These are phyloP conservation scores for Aplochiton taeniatus DNA, from an alignment of 2,797 vertebrate species.

Conservation along the genomic window DNA sequence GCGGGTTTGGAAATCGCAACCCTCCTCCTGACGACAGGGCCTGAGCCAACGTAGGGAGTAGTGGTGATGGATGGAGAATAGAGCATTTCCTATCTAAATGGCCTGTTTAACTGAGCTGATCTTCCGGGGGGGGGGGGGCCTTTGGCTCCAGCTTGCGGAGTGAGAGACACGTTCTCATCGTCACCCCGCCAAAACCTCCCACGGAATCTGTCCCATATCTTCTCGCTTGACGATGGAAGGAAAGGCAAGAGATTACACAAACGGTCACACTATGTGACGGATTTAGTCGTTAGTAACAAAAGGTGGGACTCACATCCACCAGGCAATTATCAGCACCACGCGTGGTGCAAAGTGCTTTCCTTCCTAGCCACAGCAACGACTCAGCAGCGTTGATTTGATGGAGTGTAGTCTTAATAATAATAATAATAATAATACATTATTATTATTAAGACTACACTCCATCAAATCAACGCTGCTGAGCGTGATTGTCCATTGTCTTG, in stretches of 20 bases:
- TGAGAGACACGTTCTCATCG: slow-evolving; percentile 36
- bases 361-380: slow-evolving; percentile 40
- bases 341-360: slow-evolving; percentile 31
- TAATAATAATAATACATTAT: no score
- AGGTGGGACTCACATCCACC: slow-evolving; percentile 13
- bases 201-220: no score
- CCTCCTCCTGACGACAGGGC: no score
- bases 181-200: no score
- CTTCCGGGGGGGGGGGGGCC: slow-evolving; percentile 71
- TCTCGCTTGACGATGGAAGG: no score
- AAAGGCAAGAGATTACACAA: no score
- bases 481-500: no score
- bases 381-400: neutral
- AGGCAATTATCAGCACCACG: slow-evolving; percentile 9
- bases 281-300: no score
- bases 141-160: slow-evolving; percentile 65
- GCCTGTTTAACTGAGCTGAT: slow-evolving; percentile 75
- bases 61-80: slow-evolving; percentile 49
- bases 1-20: no score
- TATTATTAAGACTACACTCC: no score
- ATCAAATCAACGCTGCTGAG: no score
- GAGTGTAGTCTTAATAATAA: slow-evolving; percentile 19
- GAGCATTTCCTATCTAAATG: slow-evolving; percentile 67
- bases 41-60: slow-evolving; percentile 26
- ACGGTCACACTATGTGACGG: no score